Evolutionary conservation across 2,888 invertebrate species (phyloP), one percentile per base, ranked within the genome.

Genomic region (Caenorhabditis auriculariae): DNA sequence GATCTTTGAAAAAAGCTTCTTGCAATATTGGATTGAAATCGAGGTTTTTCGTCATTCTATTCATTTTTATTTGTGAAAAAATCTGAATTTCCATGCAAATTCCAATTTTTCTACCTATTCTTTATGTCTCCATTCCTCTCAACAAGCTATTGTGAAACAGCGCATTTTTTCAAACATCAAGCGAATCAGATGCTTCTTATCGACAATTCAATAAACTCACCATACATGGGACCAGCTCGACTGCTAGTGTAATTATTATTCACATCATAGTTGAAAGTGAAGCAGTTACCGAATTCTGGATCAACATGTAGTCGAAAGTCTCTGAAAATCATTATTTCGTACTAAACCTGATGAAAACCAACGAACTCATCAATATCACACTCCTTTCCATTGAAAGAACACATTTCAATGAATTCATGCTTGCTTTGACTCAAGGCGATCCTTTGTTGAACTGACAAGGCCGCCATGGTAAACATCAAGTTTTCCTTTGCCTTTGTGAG

Each of bases 191-290:
- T n/a, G n/a, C n/a, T n/a, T n/a, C n/a, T n/a, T n/a, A n/a, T n/a
- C n/a, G n/a, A n/a, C n/a, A 45, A 15, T 15, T 9, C 26, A 21
- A 17, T 4, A 23, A 5, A 21, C 21, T 29, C 2, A 56, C 74
- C 74, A 50, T 75, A 75, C 72, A 75, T 73, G n/a, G 74, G 74
- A 0, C 74, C 74, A 4, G 74, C 74, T 26, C 72, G 46, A 15
- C 67, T 71, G 48, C 69, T 71, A 1, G 74, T 71, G 52, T 67
- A 67, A 48, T 68, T 71, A 37, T 68, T 68, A 26, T 47, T 66
- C 12, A 68, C 59, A 28, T 75, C 69, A 41, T 67, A 66, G 59
- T 75, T 75, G 63, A 75, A 75, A 1, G 69, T 72, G 52, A 55
- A 72, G 38, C 74, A 75, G 35, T 72, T 75, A 37, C 74, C 74